These are phyloP conservation scores for Prietella phreatophila DNA, from an alignment of 2,113 vertebrate genomes.

Conservation along the genomic window DNA sequence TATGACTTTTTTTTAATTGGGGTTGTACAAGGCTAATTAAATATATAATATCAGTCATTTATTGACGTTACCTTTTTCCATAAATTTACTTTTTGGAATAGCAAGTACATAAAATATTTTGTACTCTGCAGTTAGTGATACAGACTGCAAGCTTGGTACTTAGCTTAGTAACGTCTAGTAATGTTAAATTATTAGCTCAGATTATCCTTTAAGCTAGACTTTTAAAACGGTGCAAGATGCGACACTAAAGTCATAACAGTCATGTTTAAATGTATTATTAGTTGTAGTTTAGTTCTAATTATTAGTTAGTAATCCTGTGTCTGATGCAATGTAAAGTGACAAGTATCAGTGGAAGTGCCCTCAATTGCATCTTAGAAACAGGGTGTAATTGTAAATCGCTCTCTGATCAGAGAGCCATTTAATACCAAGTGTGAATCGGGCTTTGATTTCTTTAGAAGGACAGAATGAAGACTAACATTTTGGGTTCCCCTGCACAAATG, in stretches of 20 bases:
- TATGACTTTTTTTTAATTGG: no score
- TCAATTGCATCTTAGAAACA: not conserved
- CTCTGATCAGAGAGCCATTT: not conserved
- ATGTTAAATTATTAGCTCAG: not conserved
- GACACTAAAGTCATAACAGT: not conserved
- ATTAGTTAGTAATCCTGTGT: not conserved
- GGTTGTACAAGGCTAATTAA: no score
- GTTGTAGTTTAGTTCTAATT: not conserved
- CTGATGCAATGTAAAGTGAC: not conserved
- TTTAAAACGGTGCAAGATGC: not conserved
- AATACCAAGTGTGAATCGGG: not conserved
- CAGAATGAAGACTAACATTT: not conserved
- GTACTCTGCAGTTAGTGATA: not conserved
- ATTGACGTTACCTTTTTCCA: not conserved
- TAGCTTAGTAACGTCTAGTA: not conserved
- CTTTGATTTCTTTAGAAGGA: not conserved
- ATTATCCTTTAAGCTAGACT: not conserved
- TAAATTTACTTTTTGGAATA: not conserved
- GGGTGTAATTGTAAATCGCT: not conserved
- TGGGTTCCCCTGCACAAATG: not conserved
- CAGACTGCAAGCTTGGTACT: not conserved
- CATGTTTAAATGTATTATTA: not conserved
- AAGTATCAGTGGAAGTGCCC: not conserved
- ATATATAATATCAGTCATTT: no score
- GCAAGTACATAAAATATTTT: not conserved